Conservation (phyloP, 2,888 invertebrate species). For the Asteroscopus sphinx region DNA sequence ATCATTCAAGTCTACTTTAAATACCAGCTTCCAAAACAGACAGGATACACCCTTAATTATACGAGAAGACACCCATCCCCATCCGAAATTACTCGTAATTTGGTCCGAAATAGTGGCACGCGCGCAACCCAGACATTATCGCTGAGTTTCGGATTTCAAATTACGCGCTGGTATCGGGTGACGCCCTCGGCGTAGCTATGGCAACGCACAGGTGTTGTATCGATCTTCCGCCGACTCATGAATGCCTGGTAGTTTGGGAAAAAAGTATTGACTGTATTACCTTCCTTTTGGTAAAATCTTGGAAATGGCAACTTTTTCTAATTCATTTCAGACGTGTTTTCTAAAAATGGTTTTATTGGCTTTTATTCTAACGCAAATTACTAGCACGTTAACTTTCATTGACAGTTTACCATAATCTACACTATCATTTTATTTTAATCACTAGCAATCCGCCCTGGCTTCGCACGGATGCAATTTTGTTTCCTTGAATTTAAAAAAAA, state of each 20-base stretch:
- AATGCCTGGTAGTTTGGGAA: constrained; percentile 63
- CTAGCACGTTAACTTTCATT: too few species aligned
- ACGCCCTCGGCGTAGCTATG: constrained; percentile 85
- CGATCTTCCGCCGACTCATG: constrained; percentile 75
- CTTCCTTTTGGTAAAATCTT: constrained; percentile 30
- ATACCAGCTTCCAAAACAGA: constrained; percentile 53
- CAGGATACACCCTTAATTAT: constrained; percentile 69
- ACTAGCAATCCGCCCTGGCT: too few species aligned
- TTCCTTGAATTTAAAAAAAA: too few species aligned
- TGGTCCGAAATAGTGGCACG: constrained; percentile 75
- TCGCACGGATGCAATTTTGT: too few species aligned
- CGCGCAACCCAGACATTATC: constrained; percentile 83
- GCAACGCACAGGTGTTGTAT: constrained; percentile 88
- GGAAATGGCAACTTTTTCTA: not conserved
- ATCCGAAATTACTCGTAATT: constrained; percentile 82
- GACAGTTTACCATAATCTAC: too few species aligned
- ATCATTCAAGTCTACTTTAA: constrained; percentile 58
- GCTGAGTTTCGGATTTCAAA: constrained; percentile 87
- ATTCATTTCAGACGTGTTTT: not conserved
- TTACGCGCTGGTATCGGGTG: constrained; percentile 87
- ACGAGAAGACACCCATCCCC: constrained; percentile 67
- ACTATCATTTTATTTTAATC: too few species aligned
- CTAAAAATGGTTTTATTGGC: not conserved
- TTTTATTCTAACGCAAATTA: not conserved
- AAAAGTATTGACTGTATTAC: constrained; percentile 45